Conservation (phyloP, 2,888 invertebrate species). For the Tortrix viridana region DNA sequence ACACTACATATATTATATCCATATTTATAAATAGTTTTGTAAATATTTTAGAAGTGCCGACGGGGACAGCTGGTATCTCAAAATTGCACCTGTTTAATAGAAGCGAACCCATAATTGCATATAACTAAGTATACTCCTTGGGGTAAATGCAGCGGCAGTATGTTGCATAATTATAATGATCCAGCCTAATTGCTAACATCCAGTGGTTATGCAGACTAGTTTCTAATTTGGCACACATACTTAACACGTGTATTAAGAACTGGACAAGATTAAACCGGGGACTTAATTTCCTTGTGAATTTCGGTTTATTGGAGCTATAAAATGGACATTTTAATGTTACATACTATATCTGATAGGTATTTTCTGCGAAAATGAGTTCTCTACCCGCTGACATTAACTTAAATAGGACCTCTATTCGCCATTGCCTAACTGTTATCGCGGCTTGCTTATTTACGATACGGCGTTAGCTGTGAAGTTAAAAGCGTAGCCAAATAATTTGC, state of each 20-base stretch:
- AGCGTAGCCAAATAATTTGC: no score
- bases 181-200: conserved; percentile 24
- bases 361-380: no score
- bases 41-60: conserved; percentile 1
- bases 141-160: conserved; percentile 18
- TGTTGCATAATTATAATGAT: conserved; percentile 30
- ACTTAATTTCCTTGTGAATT: conserved; percentile 5
- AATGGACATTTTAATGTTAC: no score
- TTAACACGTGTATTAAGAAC: conserved; percentile 1
- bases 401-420: no score
- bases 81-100: conserved; percentile 24
- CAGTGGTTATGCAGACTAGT: conserved; percentile 24
- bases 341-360: no score
- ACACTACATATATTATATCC: background rate
- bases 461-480: no score
- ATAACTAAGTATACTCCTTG: conserved; percentile 18
- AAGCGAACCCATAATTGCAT: conserved; percentile 13
- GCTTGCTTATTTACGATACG: no score
- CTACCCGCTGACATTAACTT: no score
- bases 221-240: conserved; percentile 11
- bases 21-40: conserved; percentile 1
- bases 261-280: background rate
- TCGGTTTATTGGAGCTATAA: background rate
- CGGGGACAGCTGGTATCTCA: conserved; percentile 7
- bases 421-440: no score